Percentiles rank a stretch among this genome's conserved stretches.
Evolutionary conservation across 2,888 invertebrate species (phyloP).

Genomic region (Saturnia pavonia): DNA sequence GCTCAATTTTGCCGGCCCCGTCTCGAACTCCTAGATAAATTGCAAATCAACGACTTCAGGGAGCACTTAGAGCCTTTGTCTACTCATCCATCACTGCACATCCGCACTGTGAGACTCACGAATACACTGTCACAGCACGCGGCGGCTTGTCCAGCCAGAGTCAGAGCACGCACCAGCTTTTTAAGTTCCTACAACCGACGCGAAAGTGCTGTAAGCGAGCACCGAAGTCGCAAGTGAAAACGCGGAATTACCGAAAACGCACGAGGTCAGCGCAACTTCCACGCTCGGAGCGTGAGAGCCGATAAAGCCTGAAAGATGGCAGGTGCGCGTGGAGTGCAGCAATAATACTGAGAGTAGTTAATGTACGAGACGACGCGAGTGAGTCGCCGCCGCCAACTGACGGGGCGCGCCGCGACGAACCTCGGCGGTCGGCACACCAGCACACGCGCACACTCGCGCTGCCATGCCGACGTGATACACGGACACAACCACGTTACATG

Average conservation of each 20-base stretch:
- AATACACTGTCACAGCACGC: slow-evolving; percentile 80
- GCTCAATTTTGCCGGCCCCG: slow-evolving; percentile 79
- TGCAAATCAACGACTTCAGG: slow-evolving; percentile 56
- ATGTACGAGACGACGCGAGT: slow-evolving; percentile 76
- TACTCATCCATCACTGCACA: slow-evolving; percentile 81
- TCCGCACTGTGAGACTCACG: slow-evolving; percentile 76
- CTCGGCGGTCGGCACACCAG: slow-evolving; percentile 67
- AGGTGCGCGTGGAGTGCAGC: slow-evolving; percentile 64
- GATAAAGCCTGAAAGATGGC: slow-evolving; percentile 67
- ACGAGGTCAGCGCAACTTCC: slow-evolving; percentile 68
- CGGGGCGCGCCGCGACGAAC: slow-evolving; percentile 75
- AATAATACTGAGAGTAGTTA: slow-evolving; percentile 55
- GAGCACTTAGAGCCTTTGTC: slow-evolving; percentile 67
- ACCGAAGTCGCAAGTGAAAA: slow-evolving; percentile 55
- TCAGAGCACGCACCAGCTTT: slow-evolving; percentile 63
- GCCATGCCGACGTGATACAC: slow-evolving; percentile 31
- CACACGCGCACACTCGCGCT: slow-evolving; percentile 68
- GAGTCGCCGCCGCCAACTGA: slow-evolving; percentile 80
- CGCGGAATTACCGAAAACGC: slow-evolving; percentile 56
- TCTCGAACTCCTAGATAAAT: slow-evolving; percentile 67
- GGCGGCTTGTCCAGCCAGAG: slow-evolving; percentile 66
- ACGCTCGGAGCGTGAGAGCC: slow-evolving; percentile 76
- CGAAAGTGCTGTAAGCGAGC: slow-evolving; percentile 54
- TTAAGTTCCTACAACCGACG: slow-evolving; percentile 39
- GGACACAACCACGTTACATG: slow-evolving; percentile 47